These are phyloP conservation scores for Numida meleagris DNA, from an alignment of 2,113 vertebrate species.

Conservation along the genomic window DNA sequence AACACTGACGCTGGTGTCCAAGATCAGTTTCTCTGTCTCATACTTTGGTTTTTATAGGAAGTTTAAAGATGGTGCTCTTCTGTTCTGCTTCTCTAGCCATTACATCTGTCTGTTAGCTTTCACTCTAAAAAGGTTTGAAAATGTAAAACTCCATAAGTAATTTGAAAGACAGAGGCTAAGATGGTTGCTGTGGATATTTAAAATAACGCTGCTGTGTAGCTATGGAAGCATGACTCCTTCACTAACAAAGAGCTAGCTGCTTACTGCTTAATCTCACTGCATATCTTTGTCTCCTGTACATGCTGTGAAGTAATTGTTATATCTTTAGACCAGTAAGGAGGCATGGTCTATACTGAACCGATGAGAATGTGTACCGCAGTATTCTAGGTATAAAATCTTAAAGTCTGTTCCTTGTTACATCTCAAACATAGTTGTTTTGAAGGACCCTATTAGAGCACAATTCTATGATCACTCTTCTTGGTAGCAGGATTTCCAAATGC, in stretches of 20 bases:
- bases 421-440: not conserved
- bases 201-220: not conserved
- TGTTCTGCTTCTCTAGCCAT: not conserved
- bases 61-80: not conserved
- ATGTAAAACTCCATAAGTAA: not conserved
- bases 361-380: not conserved
- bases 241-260: not conserved
- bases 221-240: not conserved
- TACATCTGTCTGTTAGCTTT: not conserved
- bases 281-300: not conserved
- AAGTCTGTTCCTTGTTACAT: not conserved
- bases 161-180: not conserved
- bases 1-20: not conserved
- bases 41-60: not conserved
- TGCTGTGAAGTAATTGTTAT: not conserved
- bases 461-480: not conserved
- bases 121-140: not conserved
- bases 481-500: not conserved
- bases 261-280: not conserved
- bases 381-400: not conserved
- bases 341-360: not conserved
- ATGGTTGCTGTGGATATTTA: not conserved
- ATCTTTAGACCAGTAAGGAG: not conserved
- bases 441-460: not conserved
- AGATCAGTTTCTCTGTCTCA: not conserved